Conservation (phyloP, 2,888 invertebrate genomes). For the Helleia helle region DNA sequence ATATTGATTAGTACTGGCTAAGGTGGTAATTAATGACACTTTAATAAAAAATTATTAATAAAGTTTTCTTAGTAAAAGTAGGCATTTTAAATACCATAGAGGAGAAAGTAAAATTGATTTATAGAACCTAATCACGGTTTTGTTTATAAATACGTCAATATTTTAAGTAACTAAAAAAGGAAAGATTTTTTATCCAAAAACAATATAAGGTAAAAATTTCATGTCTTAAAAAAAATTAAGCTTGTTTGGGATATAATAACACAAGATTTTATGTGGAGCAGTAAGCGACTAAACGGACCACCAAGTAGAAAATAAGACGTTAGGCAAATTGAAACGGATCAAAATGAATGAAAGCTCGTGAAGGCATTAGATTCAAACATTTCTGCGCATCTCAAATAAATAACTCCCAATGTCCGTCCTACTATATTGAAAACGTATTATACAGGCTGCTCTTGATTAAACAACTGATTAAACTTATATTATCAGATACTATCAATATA, state of each 20-base stretch:
- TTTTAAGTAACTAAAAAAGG: too few species aligned
- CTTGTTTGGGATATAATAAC: too few species aligned
- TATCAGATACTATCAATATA: too few species aligned
- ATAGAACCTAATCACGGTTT: too few species aligned
- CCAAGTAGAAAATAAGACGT: constrained; percentile 64
- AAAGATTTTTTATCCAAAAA: too few species aligned
- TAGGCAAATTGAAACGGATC: constrained; percentile 61
- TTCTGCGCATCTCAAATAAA: constrained; percentile 50
- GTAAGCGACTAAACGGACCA: constrained; percentile 40
- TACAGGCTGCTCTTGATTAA: constrained; percentile 34
- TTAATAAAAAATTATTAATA: not conserved
- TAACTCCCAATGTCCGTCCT: constrained; percentile 47
- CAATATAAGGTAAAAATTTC: too few species aligned
- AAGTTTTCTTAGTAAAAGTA: not conserved
- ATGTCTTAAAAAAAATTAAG: too few species aligned
- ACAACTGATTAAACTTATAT: too few species aligned
- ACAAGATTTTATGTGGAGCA: constrained; percentile 3
- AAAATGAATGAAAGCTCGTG: constrained; percentile 47
- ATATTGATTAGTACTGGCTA: not conserved
- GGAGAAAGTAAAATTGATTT: too few species aligned
- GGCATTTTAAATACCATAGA: not conserved
- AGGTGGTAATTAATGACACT: not conserved
- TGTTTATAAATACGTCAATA: too few species aligned
- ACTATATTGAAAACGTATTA: constrained; percentile 34
- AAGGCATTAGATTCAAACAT: constrained; percentile 56